Percentiles rank a stretch among this genome's conserved stretches.
Conservation (phyloP, 2,113 vertebrate species). For the Serilophus lunatus region DNA sequence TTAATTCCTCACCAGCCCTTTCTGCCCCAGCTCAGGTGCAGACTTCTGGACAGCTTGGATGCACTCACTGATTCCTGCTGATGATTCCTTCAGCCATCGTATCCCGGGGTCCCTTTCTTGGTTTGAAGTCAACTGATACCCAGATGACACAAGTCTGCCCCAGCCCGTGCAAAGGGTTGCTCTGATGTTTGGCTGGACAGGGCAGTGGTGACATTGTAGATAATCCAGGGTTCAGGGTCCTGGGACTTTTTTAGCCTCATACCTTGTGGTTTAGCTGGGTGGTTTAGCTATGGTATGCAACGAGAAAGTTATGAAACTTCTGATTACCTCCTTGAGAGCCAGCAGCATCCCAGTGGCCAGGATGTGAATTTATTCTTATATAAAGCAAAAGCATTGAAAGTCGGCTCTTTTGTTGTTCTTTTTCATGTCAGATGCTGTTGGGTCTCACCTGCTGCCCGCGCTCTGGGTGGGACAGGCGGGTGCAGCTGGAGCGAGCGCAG, state of each 20-base stretch:
- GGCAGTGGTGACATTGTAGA: not conserved
- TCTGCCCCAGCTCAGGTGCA: not conserved
- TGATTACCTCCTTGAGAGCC: not conserved
- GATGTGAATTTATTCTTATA: not conserved
- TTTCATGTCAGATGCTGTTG: not conserved
- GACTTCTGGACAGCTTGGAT: not conserved
- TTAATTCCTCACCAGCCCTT: not conserved
- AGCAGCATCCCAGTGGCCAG: not conserved
- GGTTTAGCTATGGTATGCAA: not conserved
- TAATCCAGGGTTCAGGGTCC: not conserved
- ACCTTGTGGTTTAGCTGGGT: not conserved
- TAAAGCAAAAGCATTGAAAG: not conserved
- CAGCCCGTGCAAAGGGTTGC: not conserved
- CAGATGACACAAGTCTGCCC: not conserved
- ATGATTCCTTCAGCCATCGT: not conserved
- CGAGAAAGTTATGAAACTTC: constrained; percentile 11
- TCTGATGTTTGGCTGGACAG: fast-evolving
- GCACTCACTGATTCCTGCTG: not conserved
- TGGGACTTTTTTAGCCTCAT: not conserved
- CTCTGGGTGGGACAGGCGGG: not conserved
- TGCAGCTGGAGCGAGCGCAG: not conserved
- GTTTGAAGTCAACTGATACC: not conserved
- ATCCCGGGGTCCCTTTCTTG: not conserved
- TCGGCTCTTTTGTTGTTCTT: not conserved
- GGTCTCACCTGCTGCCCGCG: not conserved